Percentiles rank a stretch among this genome's conserved stretches.
Conservation (phyloP, 2,888 invertebrate species). For the Lasioglossum marginatum region DNA sequence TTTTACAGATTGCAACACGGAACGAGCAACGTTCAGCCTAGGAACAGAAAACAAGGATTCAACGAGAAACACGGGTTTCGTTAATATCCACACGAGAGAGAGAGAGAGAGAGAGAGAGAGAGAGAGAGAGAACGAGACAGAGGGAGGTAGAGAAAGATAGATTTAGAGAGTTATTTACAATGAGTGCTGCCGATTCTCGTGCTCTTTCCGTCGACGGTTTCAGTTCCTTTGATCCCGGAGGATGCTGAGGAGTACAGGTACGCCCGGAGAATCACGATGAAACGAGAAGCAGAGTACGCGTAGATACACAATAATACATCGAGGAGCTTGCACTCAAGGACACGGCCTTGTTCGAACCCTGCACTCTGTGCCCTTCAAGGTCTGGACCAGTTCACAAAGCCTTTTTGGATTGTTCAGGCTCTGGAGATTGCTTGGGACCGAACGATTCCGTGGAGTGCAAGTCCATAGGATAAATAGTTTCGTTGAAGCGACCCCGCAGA, state of each 20-base stretch:
- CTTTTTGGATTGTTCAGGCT: neutral
- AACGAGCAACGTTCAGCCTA: conserved; percentile 66
- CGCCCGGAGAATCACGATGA: conserved; percentile 30
- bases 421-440: neutral
- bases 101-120: neutral
- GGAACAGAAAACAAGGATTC: conserved; percentile 57
- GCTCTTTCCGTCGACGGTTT: conserved; percentile 9
- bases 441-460: conserved; percentile 29
- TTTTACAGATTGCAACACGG: conserved; percentile 54
- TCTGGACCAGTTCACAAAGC: neutral
- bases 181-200: conserved; percentile 24
- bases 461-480: conserved; percentile 48
- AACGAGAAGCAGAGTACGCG: conserved; percentile 42
- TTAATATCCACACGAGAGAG: conserved; percentile 38
- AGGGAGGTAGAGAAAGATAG: neutral
- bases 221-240: neutral
- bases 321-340: conserved; percentile 39
- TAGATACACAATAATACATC: conserved; percentile 45
- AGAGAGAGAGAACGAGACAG: neutral
- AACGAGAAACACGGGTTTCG: conserved; percentile 34
- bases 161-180: conserved; percentile 62
- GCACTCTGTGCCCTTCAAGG: neutral
- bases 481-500: conserved; percentile 60
- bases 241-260: neutral
- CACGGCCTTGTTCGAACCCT: neutral